A percentile compares a stretch with the other conserved stretches of the same genome.
Conservation (phyloP, 2,113 vertebrate species). For the Salvelinus sp. region DNA sequence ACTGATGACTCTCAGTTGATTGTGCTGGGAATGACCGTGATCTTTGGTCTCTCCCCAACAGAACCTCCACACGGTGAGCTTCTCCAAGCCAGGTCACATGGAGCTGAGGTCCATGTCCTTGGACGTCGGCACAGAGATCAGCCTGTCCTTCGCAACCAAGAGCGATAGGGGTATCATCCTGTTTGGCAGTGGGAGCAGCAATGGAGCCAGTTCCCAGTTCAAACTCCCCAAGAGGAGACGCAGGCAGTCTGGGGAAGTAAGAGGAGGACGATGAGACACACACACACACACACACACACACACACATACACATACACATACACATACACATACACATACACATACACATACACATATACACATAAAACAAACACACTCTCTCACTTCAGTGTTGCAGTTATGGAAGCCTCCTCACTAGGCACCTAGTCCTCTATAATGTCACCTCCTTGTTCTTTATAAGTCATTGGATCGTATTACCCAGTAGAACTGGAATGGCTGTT, state of each 20-base stretch:
- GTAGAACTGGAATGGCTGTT: too few relatives aligned
- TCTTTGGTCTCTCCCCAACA: constrained; percentile 53
- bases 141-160: constrained; percentile 93
- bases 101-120: constrained; percentile 82
- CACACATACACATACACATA: background rate
- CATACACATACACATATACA: too few relatives aligned
- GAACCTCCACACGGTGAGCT: constrained; percentile 92
- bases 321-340: background rate
- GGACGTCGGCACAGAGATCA: constrained; percentile 85
- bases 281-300: background rate
- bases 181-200: constrained; percentile 74
- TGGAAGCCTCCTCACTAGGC: too few relatives aligned
- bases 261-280: constrained; percentile 4
- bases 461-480: too few relatives aligned
- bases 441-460: too few relatives aligned
- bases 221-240: constrained; percentile 80
- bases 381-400: constrained; percentile 3
- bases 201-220: constrained; percentile 34
- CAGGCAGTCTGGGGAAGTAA: constrained; percentile 83
- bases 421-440: too few relatives aligned
- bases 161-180: constrained; percentile 89
- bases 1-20: too few relatives aligned
- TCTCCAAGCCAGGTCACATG: constrained; percentile 87
- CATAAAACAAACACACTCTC: background rate
- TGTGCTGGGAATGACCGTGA: too few relatives aligned